These are phyloP conservation scores for Eonycteris spelaea DNA, from an alignment of 2,113 vertebrate genomes.

Conservation along the genomic window DNA sequence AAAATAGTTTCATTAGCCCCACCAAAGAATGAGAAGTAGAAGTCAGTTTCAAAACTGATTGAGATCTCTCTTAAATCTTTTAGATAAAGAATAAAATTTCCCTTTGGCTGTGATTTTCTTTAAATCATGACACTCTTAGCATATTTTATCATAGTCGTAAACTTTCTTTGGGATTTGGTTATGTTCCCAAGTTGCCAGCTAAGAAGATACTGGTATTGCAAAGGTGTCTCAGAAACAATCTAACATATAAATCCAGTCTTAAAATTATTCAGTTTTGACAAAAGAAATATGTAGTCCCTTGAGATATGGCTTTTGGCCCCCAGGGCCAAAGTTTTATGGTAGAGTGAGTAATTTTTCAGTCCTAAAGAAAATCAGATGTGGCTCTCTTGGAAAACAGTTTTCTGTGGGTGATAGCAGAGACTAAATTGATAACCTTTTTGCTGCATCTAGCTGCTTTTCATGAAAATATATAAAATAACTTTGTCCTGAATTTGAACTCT, in stretches of 20 bases:
- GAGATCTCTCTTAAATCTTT: neutral
- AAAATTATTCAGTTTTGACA: conserved; percentile 13
- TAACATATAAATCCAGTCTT: neutral
- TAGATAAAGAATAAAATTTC: neutral
- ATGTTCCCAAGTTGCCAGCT: neutral
- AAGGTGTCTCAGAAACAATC: neutral
- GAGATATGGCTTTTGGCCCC: neutral
- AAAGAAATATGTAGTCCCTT: neutral
- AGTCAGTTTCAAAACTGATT: neutral
- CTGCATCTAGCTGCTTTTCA: neutral
- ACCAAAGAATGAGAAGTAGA: neutral
- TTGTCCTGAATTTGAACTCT: neutral
- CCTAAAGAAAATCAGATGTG: conserved; percentile 41
- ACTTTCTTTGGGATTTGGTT: neutral
- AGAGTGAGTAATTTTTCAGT: conserved; percentile 18
- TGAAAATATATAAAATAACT: neutral
- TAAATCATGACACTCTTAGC: neutral
- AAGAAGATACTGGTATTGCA: neutral
- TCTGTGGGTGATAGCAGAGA: neutral
- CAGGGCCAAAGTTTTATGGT: neutral
- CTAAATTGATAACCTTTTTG: neutral
- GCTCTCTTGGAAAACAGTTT: neutral
- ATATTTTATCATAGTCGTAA: neutral
- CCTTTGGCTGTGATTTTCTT: neutral
- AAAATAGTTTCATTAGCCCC: neutral